These are phyloP conservation scores for Drosophila ficusphila DNA, from an alignment of 1,140 invertebrate species.

Conservation along the genomic window DNA sequence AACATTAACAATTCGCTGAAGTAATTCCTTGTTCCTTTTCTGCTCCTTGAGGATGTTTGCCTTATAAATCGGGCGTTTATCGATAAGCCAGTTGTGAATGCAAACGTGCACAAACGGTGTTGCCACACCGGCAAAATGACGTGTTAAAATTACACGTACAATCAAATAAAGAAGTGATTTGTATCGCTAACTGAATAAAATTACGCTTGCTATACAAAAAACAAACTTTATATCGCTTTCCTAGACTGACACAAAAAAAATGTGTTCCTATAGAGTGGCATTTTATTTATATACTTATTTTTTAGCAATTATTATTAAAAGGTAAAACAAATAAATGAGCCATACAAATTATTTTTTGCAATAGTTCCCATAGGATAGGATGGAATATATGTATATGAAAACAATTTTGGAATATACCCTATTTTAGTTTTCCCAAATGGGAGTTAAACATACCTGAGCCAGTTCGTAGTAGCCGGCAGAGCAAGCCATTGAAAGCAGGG, in stretches of 20 bases:
- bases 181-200: neutral
- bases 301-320: too few species aligned
- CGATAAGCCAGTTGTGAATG: slow-evolving; percentile 8
- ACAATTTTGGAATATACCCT: too few species aligned
- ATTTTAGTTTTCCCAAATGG: too few species aligned
- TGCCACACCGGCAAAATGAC: slow-evolving; percentile 10
- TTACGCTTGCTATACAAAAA: too few species aligned
- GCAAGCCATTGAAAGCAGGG: slow-evolving; percentile 95
- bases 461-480: slow-evolving; percentile 97
- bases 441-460: slow-evolving; percentile 91
- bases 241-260: too few species aligned
- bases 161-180: neutral
- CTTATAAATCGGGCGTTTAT: slow-evolving; percentile 10
- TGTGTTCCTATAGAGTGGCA: too few species aligned
- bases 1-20: neutral
- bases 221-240: too few species aligned
- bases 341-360: too few species aligned
- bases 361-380: too few species aligned
- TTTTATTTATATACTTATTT: too few species aligned
- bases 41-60: neutral
- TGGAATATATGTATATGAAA: too few species aligned
- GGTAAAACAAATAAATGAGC: too few species aligned
- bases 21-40: neutral
- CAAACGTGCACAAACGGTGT: slow-evolving; percentile 2
- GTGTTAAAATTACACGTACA: slow-evolving; percentile 6